phyloP scores from a whole-genome alignment of 2,888 invertebrate species.

The Platycnemis pennipes region DNA sequence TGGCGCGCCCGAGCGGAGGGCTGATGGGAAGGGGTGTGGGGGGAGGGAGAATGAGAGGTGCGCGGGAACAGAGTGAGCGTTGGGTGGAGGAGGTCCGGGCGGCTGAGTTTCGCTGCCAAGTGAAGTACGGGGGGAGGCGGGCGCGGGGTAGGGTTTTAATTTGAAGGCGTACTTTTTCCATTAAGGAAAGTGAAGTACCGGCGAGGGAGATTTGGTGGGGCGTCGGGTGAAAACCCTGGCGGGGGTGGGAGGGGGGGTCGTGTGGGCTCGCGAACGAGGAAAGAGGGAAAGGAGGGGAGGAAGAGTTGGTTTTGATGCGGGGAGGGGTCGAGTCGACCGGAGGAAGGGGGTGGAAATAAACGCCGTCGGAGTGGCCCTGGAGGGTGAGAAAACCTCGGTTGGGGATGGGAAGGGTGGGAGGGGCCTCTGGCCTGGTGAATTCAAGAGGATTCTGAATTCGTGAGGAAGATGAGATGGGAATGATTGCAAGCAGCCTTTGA shows the following conservation, averaged over 20 bases:
- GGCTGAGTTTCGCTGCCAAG: neutral
- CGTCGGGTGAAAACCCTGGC: neutral
- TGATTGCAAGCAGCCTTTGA: constrained; percentile 55
- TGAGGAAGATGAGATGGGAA: constrained; percentile 67
- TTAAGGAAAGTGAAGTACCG: constrained; percentile 65
- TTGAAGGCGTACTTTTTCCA: constrained; percentile 67
- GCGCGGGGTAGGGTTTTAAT: constrained; percentile 49
- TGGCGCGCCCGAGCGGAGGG: neutral
- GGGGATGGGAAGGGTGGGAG: neutral
- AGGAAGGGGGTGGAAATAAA: neutral
- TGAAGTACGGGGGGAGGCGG: neutral
- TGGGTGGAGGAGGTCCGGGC: neutral
- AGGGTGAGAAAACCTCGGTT: neutral
- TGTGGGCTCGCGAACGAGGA: neutral
- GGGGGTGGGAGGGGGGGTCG: neutral
- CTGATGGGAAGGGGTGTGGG: neutral
- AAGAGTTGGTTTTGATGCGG: too few species aligned
- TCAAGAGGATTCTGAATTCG: constrained; percentile 63
- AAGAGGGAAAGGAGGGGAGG: neutral
- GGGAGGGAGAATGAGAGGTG: neutral
- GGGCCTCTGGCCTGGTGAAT: too few species aligned
- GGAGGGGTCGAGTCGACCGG: neutral
- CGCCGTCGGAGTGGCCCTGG: neutral
- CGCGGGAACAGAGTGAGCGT: too few species aligned
- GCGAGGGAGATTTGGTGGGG: constrained; percentile 36